Evolutionary conservation across 2,888 invertebrate genomes (phyloP), one percentile per base, ranked within the genome.

Genomic region (Tortricodes alternella): DNA sequence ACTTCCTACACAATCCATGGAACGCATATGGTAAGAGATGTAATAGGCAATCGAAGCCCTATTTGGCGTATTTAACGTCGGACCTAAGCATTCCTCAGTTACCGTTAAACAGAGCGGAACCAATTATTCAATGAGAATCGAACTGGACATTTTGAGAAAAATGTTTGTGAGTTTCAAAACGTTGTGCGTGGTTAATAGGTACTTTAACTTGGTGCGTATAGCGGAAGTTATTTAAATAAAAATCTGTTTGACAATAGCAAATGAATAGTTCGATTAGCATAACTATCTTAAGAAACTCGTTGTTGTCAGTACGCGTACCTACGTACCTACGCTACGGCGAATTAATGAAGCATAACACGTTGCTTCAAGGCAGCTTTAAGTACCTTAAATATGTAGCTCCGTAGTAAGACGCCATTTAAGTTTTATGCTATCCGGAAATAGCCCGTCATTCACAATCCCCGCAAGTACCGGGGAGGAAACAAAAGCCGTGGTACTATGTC

Each of bases 401-500:
- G 21, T 23, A 34, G 19, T 43, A 18, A 61, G 52, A 62, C 53
- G 62, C 65, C 69, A 62, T 65, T 53, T 62, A 59, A 50, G 55
- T 64, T 60, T 18, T 61, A 58, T 60, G 58, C 58, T 62, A 59
- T 66, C 62, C 70, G 77, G 78, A 80, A 76, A 74, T 71, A 51
- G 65, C 53, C 62, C 44, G 64, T 67, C 68, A 74, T 65, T 72
- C 64, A 66, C 63, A 65, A 67, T 53, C 57, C 51, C 38, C 16
- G 49, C 27, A 52, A 53, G 57, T 53, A 53, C 61, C 51, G 59
- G 58, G 53, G 62, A 71, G 73, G 69, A 71, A 65, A 71, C 66
- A 65, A 67, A 63, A 63, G 61, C 55, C 62, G 51, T 59, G 46
- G 59, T 62, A 57, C 59, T 63, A 61, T 46, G 51, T 39, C 58